Evolutionary conservation across 2,113 vertebrate species (phyloP), one percentile per base, ranked within the genome.

Genomic region (Balaeniceps rex): DNA sequence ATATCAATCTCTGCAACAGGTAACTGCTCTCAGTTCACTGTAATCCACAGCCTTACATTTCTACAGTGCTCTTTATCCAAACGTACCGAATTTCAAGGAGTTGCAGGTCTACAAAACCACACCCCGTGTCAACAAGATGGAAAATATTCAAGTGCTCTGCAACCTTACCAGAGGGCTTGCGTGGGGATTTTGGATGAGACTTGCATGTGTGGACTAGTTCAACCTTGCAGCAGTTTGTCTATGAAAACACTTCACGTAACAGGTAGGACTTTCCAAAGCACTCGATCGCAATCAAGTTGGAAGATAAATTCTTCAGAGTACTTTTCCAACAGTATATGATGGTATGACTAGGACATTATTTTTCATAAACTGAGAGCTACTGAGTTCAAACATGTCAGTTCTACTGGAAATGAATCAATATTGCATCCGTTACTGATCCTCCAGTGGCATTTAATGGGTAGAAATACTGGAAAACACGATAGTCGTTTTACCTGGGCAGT

Each of bases 21-120:
- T 47, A 42, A 72, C 34, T 6, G 0, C 49, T 24, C 60, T 40
- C 11, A 6, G 17, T 4, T 46, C 52, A 12, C n/a, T 33, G 7
- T 28, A 24, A 21, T 1, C 75, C 17, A 21, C 68, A 82, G 64
- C 55, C 66, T 38, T 4, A 44, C n/a, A 3, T 68, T 51, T 78
- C 12, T 9, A 38, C 0, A 0, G 33, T 2, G 55, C 28, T 83
- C 49, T 40, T 42, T 4, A 52, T 36, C 19, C 40, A 44, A 66
- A 88, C 0, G 0, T 2, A 44, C 40, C 0, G 0, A 9, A 54
- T 29, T 22, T 40, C 36, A 71, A 54, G 40, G 63, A 90, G 44
- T 0, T 23, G 68, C 83, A 78, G 17, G 57, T 49, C 72, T 64
- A 33, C 11, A 57, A 36, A 89, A 46, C 84, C 91, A 93, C 89